Conservation (phyloP, 2,797 vertebrate genomes). For the Carapus acus region DNA sequence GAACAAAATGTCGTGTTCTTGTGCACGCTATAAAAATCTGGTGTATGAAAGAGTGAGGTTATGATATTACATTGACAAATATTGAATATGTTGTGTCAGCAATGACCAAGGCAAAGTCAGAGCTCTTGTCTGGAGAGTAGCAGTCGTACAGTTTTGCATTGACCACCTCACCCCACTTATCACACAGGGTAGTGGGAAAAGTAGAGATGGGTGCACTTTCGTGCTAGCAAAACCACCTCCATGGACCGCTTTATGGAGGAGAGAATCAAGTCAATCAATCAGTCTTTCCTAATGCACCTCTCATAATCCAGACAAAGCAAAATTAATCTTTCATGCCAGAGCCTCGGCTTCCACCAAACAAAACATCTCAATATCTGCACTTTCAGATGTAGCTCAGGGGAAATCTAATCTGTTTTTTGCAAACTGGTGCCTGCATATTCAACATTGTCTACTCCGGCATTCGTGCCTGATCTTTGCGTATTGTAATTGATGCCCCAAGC, state of each 20-base stretch:
- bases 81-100: too few species aligned
- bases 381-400: conserved; percentile 10
- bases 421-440: conserved; percentile 22
- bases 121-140: too few species aligned
- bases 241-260: conserved; percentile 33
- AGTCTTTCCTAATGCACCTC: conserved; percentile 48
- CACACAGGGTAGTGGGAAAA: too few species aligned
- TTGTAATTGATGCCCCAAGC: conserved; percentile 44
- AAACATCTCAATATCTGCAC: conserved; percentile 22
- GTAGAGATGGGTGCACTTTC: too few species aligned
- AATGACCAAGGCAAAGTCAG: too few species aligned
- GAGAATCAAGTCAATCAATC: conserved; percentile 54
- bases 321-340: conserved; percentile 42
- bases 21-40: too few species aligned
- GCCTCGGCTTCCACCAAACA: conserved; percentile 35
- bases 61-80: too few species aligned
- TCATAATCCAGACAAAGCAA: conserved; percentile 39
- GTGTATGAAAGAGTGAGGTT: too few species aligned
- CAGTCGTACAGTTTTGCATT: too few species aligned
- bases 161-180: too few species aligned
- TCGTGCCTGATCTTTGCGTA: conserved; percentile 35
- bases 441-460: conserved; percentile 22
- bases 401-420: conserved; percentile 24
- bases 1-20: conserved; percentile 10
- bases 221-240: conserved; percentile 49